phyloP scores from a whole-genome alignment of 2,797 vertebrate species.

The Pseudopleuronectes americanus region DNA sequence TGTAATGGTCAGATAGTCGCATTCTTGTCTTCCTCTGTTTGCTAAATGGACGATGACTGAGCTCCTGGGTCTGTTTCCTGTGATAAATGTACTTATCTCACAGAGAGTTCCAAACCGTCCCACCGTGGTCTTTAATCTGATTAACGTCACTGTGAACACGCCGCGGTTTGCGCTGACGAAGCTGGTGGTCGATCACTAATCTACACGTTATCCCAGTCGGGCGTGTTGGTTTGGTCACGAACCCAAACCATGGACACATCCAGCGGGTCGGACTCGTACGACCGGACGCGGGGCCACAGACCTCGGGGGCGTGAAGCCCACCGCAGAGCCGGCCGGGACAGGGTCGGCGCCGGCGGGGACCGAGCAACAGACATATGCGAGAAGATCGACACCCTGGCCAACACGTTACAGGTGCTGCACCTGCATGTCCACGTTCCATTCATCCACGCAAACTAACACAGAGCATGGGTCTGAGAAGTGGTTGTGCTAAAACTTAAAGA shows the following conservation, averaged over 20 bases:
- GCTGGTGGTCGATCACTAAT: conserved; percentile 4
- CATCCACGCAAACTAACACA: too few relatives aligned
- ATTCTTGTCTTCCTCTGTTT: background rate
- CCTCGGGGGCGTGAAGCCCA: conserved; percentile 75
- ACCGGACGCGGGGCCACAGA: conserved; percentile 63
- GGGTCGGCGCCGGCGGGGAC: conserved; percentile 36
- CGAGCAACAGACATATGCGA: conserved; percentile 81
- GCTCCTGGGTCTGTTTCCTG: background rate
- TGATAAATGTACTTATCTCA: background rate
- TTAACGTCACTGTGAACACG: conserved; percentile 32
- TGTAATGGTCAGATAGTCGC: conserved; percentile 4
- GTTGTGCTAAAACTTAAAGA: too few relatives aligned
- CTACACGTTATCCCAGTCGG: conserved; percentile 13
- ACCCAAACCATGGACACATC: conserved; percentile 87
- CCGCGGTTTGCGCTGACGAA: conserved; percentile 15
- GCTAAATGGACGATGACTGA: conserved; percentile 27
- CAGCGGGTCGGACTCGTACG: conserved; percentile 88
- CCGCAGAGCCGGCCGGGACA: conserved; percentile 56
- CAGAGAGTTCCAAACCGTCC: conserved; percentile 5
- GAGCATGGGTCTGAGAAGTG: too few relatives aligned
- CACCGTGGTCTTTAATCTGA: conserved; percentile 44
- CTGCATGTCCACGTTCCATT: background rate
- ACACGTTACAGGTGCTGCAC: conserved; percentile 89
- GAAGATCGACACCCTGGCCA: conserved; percentile 92
- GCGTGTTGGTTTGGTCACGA: background rate